phyloP scores from a whole-genome alignment of 2,113 vertebrate genomes.

The Coreoperca whiteheadi region DNA sequence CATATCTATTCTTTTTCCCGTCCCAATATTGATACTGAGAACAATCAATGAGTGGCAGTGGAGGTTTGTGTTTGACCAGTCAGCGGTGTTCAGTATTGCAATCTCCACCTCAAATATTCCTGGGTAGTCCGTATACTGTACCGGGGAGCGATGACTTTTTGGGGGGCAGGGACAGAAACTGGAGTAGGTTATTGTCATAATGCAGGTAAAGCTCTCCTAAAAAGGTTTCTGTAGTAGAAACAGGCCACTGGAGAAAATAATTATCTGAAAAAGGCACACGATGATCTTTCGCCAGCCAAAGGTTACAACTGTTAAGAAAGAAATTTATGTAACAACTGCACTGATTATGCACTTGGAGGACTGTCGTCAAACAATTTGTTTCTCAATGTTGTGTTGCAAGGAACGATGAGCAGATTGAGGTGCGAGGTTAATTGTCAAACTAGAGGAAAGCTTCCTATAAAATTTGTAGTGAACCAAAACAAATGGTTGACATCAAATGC shows the following conservation, averaged over 20 bases:
- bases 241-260: not conserved
- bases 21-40: not conserved
- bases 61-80: not conserved
- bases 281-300: not conserved
- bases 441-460: not conserved
- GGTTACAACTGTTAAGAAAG: not conserved
- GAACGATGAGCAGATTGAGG: not conserved
- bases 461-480: not conserved
- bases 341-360: constrained; percentile 16
- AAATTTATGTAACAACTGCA: constrained; percentile 26
- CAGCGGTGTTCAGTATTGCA: not conserved
- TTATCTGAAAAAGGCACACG: not conserved
- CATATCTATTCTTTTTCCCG: not conserved
- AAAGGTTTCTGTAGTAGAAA: not conserved
- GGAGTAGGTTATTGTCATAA: not conserved
- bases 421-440: not conserved
- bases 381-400: not conserved
- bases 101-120: not conserved
- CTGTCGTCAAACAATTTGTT: not conserved
- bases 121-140: not conserved
- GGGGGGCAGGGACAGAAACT: not conserved
- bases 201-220: not conserved
- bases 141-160: no score
- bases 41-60: not conserved
- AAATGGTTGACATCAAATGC: not conserved